A percentile compares a stretch with the other conserved stretches of the same genome.
Conservation (phyloP, 2,888 invertebrate species). For the Bombyx huttoni region DNA sequence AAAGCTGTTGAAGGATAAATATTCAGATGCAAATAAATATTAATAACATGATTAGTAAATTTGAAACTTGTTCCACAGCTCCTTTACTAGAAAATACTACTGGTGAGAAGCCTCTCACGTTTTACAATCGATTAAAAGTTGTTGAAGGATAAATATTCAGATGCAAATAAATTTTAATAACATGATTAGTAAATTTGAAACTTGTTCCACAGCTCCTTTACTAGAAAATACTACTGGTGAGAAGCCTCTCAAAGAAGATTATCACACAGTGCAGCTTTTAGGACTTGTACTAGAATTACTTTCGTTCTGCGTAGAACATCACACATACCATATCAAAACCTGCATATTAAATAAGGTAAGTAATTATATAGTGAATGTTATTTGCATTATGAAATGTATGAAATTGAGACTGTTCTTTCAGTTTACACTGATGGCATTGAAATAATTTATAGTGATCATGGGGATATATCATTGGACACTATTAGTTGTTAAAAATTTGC, state of each 20-base stretch:
- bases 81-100: conserved; percentile 95
- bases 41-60: not conserved
- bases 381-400: not conserved
- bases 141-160: too few relatives aligned
- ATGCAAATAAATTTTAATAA: not conserved
- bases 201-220: conserved; percentile 80
- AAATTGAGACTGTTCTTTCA: not conserved
- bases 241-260: conserved; percentile 93
- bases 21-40: not conserved
- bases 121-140: too few relatives aligned
- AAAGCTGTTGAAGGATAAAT: too few relatives aligned
- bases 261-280: conserved; percentile 95
- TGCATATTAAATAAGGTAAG: conserved; percentile 91
- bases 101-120: conserved; percentile 89
- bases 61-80: conserved; percentile 57
- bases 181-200: not conserved
- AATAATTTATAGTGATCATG: too few relatives aligned
- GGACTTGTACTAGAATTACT: conserved; percentile 95
- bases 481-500: too few relatives aligned
- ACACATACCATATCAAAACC: conserved; percentile 98
- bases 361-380: conserved; percentile 3
- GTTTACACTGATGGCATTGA: too few relatives aligned
- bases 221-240: conserved; percentile 93
- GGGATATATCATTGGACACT: too few relatives aligned
- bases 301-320: conserved; percentile 99